Evolutionary conservation across 2,888 invertebrate species (phyloP).

Genomic region (Epinotia demarniana): DNA sequence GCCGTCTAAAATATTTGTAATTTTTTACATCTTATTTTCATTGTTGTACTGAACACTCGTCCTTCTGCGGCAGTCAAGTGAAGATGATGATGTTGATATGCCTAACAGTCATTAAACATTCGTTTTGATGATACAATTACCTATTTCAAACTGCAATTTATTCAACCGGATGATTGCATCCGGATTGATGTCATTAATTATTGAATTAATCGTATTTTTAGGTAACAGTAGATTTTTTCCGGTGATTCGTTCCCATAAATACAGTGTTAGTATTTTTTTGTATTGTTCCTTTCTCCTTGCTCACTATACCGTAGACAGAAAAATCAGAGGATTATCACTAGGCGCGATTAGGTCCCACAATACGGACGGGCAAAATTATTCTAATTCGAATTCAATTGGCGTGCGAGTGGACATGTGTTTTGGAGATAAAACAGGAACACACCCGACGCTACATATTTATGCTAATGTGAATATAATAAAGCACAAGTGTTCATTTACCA

Average conservation of each 20-base stretch:
- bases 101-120: not conserved
- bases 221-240: not conserved
- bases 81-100: not conserved
- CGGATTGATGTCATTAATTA: no score
- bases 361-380: slow-evolving; percentile 51
- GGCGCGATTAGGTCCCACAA: slow-evolving; percentile 11
- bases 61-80: no score
- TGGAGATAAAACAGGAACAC: slow-evolving; percentile 56
- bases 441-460: slow-evolving; percentile 51
- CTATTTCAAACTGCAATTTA: not conserved
- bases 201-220: not conserved
- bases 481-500: slow-evolving; percentile 62
- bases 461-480: slow-evolving; percentile 57
- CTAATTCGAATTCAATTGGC: slow-evolving; percentile 55
- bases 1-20: no score
- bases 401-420: slow-evolving; percentile 67
- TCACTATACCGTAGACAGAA: not conserved
- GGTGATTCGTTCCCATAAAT: not conserved
- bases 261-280: not conserved
- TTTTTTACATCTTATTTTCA: no score
- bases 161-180: no score
- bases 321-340: not conserved
- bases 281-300: not conserved
- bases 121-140: not conserved
- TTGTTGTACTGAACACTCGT: no score